phyloP scores from a whole-genome alignment of 2,113 vertebrate species.

The Halcyon malimbica region DNA sequence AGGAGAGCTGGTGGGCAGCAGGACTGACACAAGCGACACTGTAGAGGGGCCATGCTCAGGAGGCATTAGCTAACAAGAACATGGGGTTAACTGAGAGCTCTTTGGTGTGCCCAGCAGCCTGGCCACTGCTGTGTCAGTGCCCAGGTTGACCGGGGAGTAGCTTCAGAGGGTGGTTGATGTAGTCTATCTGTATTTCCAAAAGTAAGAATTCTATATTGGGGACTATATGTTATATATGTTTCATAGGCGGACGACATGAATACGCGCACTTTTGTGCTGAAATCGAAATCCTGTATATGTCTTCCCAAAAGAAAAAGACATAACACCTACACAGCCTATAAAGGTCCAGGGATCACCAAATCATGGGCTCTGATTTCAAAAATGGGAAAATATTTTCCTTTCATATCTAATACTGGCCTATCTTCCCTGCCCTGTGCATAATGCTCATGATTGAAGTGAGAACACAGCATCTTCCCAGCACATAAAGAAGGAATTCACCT shows the following conservation, averaged over 20 bases:
- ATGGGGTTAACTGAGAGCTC: background rate
- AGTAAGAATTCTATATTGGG: background rate
- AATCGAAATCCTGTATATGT: background rate
- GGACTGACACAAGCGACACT: background rate
- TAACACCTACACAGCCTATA: background rate
- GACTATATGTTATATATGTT: background rate
- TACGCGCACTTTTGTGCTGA: rapidly evolving
- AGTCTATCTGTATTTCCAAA: background rate
- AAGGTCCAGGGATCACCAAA: background rate
- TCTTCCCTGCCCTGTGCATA: rapidly evolving
- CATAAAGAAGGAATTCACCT: background rate
- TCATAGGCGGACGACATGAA: background rate
- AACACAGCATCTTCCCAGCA: background rate
- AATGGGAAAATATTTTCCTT: background rate
- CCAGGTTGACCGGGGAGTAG: background rate
- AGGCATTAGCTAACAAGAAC: rapidly evolving
- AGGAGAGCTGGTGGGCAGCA: background rate
- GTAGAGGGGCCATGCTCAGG: rapidly evolving
- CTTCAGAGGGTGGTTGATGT: background rate
- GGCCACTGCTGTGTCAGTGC: rapidly evolving
- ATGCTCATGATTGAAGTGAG: background rate
- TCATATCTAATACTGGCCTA: background rate
- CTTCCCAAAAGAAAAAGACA: background rate
- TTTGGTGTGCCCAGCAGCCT: background rate
- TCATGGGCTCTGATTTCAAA: background rate